Evolutionary conservation across 2,113 vertebrate genomes (phyloP).

Genomic region (Grammomys dolichurus): DNA sequence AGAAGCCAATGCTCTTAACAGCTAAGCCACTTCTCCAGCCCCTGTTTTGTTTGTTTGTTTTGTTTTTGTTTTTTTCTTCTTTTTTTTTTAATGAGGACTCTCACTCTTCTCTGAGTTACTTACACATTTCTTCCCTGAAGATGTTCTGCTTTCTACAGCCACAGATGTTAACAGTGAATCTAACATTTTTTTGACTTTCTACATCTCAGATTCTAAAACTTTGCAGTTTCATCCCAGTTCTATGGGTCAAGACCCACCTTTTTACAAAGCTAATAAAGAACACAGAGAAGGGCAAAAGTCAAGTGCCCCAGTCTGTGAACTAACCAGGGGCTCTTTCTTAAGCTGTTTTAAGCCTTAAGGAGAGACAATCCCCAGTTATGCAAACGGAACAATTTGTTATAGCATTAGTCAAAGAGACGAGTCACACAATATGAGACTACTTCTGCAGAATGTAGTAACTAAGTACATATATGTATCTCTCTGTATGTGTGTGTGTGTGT

Average conservation of each 20-base stretch:
- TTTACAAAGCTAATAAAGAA: neutral
- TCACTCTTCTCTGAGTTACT: neutral
- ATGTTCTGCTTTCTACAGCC: neutral
- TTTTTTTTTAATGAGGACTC: neutral
- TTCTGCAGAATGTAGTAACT: slow-evolving; percentile 22
- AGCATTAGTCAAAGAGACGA: neutral
- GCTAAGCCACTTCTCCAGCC: no score
- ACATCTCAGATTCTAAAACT: neutral
- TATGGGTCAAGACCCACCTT: neutral
- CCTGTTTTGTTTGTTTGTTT: no score
- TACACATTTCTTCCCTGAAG: neutral
- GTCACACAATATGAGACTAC: neutral
- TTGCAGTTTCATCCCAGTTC: neutral
- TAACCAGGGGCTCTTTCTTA: neutral
- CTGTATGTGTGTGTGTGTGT: neutral
- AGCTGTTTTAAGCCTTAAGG: neutral
- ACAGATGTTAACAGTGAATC: neutral
- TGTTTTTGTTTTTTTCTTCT: neutral
- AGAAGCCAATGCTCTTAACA: neutral
- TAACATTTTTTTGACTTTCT: neutral
- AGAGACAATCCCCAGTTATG: neutral
- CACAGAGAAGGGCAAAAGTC: neutral
- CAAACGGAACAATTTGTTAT: neutral
- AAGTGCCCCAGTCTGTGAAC: neutral
- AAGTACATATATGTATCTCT: neutral